These are phyloP conservation scores for Crypturellus undulatus DNA, from an alignment of 2,113 vertebrate genomes.

Conservation along the genomic window DNA sequence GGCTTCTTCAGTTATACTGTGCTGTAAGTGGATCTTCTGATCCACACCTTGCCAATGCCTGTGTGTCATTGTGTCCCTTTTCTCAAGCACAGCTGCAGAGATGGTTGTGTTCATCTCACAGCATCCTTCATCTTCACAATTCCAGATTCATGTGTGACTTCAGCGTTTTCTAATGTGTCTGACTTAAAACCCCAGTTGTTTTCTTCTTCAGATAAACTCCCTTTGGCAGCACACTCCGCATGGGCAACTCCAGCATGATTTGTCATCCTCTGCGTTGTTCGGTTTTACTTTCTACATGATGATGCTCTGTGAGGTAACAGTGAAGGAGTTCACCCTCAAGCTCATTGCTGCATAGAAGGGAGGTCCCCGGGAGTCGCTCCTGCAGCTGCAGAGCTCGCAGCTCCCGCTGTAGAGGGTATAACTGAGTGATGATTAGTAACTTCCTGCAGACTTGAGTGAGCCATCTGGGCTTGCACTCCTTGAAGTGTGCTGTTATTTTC, in stretches of 20 bases:
- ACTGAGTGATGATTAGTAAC: conserved; percentile 45
- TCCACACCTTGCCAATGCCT: neutral
- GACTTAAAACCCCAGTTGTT: neutral
- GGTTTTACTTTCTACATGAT: neutral
- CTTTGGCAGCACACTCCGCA: neutral
- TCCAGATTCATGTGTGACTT: neutral
- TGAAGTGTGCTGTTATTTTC: conserved; percentile 63
- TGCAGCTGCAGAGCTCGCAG: neutral
- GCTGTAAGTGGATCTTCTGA: neutral
- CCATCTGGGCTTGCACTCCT: conserved; percentile 61
- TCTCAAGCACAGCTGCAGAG: neutral
- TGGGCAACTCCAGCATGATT: neutral
- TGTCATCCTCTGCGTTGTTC: neutral
- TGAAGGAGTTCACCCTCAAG: neutral
- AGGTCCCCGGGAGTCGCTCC: neutral
- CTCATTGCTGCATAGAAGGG: neutral
- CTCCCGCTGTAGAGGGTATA: conserved; percentile 13
- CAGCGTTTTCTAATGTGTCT: neutral
- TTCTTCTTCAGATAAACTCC: neutral
- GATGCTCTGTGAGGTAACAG: neutral
- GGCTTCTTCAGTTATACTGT: neutral
- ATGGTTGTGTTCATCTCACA: neutral
- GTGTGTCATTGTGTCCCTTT: neutral
- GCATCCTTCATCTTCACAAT: neutral
- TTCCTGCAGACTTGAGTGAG: conserved; percentile 45